Evolutionary conservation across 2,113 vertebrate genomes (phyloP).

Genomic region (Brachyhypopomus occidentalis): DNA sequence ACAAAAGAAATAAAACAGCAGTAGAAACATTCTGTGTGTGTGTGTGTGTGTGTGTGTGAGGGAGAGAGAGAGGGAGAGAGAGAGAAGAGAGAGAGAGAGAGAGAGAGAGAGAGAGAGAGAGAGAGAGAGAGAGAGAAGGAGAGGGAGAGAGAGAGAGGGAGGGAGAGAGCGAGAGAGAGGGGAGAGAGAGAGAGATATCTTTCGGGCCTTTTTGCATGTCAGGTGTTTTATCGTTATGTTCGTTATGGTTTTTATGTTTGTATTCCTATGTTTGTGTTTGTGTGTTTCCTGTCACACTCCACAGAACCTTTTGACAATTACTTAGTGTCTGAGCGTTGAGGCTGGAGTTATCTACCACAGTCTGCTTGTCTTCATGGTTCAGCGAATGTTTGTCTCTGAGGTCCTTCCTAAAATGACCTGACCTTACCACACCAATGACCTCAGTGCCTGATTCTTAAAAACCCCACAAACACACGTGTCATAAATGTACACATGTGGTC

Average conservation of each 20-base stretch:
- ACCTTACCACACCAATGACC: constrained; percentile 1
- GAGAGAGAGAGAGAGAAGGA: no score
- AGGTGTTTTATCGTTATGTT: constrained; percentile 16
- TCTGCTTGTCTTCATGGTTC: constrained; percentile 41
- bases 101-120: no score
- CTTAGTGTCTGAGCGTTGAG: constrained; percentile 20
- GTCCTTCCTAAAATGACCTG: constrained; percentile 19
- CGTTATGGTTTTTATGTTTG: background rate
- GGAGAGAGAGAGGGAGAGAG: constrained; percentile 6
- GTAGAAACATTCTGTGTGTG: background rate
- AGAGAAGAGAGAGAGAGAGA: no score
- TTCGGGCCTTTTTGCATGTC: background rate
- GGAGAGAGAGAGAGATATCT: no score
- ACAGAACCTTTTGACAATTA: constrained; percentile 37
- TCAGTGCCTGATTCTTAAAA: constrained; percentile 20
- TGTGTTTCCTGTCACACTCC: constrained; percentile 28
- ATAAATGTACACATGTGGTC: background rate
- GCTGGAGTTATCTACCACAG: background rate
- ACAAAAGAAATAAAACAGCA: constrained; percentile 16
- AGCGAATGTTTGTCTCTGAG: background rate
- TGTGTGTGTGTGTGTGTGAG: constrained; percentile 28
- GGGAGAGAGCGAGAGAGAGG: no score
- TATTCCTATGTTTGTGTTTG: constrained; percentile 21
- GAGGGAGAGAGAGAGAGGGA: no score
- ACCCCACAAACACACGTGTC: background rate